Conservation (phyloP, 35 echinoderm and acorn worm genomes). For the Ptychodera flava region DNA sequence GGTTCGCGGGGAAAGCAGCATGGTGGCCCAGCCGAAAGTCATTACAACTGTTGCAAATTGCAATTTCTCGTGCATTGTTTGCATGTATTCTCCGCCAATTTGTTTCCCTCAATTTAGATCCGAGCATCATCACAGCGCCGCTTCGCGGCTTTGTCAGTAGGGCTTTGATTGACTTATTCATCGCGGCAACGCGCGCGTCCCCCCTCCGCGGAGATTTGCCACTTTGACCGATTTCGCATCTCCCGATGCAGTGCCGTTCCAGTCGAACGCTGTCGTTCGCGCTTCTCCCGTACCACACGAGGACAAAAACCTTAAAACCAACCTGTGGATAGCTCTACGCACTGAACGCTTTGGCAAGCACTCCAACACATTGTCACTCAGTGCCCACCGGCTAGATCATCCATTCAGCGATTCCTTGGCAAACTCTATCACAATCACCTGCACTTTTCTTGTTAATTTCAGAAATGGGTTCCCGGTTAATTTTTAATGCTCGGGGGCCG, state of each 20-base stretch:
- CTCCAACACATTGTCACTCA: background rate
- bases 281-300: too few species aligned
- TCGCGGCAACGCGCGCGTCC: too few species aligned
- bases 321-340: background rate
- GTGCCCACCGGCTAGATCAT: background rate
- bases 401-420: background rate
- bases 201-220: too few species aligned
- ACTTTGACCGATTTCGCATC: background rate
- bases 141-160: background rate
- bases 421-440: background rate
- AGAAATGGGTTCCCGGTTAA: background rate
- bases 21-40: background rate
- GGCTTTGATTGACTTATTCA: background rate
- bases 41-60: background rate
- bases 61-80: background rate
- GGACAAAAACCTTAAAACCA: background rate
- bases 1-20: background rate
- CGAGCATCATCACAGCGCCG: background rate
- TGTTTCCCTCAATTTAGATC: background rate
- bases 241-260: too few species aligned
- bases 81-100: background rate
- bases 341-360: background rate
- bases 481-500: background rate
- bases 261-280: too few species aligned
- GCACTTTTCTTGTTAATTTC: background rate